These are phyloP conservation scores for Belgica antarctica DNA, from an alignment of 2,888 invertebrate genomes.

Conservation along the genomic window DNA sequence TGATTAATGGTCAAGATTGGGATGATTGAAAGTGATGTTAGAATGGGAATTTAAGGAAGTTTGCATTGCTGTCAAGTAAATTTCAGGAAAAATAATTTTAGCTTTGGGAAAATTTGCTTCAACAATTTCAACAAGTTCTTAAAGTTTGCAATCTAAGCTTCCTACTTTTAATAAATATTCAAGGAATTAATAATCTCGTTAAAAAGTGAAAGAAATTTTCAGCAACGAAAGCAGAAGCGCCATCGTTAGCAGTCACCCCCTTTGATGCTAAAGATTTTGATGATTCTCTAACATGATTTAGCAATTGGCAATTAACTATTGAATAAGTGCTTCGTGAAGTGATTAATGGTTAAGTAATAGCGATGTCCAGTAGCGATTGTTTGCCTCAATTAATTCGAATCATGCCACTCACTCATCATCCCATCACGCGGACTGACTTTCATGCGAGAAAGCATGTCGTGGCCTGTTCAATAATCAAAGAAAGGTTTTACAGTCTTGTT, in stretches of 20 bases:
- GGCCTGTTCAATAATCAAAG: neutral
- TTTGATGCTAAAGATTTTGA: slow-evolving; percentile 1
- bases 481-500: neutral
- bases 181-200: too few relatives aligned
- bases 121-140: too few relatives aligned
- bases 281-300: too few relatives aligned
- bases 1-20: too few relatives aligned
- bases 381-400: slow-evolving; percentile 9
- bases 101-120: too few relatives aligned
- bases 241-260: too few relatives aligned
- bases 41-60: neutral
- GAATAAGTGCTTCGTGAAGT: neutral
- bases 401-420: neutral
- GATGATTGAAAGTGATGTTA: neutral
- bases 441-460: neutral
- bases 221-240: too few relatives aligned
- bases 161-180: too few relatives aligned
- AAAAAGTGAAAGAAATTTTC: too few relatives aligned
- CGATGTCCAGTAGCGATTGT: slow-evolving; percentile 27
- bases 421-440: neutral
- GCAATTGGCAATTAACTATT: slow-evolving; percentile 18
- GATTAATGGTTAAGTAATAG: neutral
- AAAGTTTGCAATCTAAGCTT: too few relatives aligned
- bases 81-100: too few relatives aligned
- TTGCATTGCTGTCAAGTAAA: too few relatives aligned